phyloP scores from a whole-genome alignment of 1,140 invertebrate genomes.

The Conopomorpha cramerella region DNA sequence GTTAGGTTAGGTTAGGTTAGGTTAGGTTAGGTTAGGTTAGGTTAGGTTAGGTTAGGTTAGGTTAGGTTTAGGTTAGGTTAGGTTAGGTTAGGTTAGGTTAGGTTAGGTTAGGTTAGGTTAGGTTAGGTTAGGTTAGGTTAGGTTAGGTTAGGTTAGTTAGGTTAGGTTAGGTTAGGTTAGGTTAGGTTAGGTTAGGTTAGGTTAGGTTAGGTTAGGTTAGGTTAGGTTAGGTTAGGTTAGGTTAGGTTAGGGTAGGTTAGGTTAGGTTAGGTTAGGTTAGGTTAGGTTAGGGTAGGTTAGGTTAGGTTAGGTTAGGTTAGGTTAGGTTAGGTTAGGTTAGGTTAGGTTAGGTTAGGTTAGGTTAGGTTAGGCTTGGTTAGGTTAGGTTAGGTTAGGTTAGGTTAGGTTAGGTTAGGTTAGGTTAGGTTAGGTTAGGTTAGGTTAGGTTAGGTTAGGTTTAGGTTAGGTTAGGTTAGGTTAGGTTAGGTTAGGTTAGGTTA shows the following conservation, averaged over 20 bases:
- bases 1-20: slow-evolving; percentile 7
- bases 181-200: slow-evolving; percentile 13
- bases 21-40: slow-evolving; percentile 17
- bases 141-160: slow-evolving; percentile 26
- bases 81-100: slow-evolving; percentile 16
- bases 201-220: slow-evolving; percentile 24
- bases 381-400: slow-evolving; percentile 12
- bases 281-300: no score
- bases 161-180: slow-evolving; percentile 26
- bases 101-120: slow-evolving; percentile 26
- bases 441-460: no score
- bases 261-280: slow-evolving; percentile 7
- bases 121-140: slow-evolving; percentile 27
- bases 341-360: slow-evolving; percentile 10
- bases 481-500: slow-evolving; percentile 14
- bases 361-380: no score
- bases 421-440: slow-evolving; percentile 14
- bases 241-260: no score
- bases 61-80: no score
- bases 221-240: slow-evolving; percentile 22
- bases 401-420: slow-evolving; percentile 11
- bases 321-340: slow-evolving; percentile 11
- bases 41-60: slow-evolving; percentile 19
- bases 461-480: no score
- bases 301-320: slow-evolving; percentile 16